Evolutionary conservation across 2,888 invertebrate species (phyloP).

Genomic region (Phaedon cochleariae): DNA sequence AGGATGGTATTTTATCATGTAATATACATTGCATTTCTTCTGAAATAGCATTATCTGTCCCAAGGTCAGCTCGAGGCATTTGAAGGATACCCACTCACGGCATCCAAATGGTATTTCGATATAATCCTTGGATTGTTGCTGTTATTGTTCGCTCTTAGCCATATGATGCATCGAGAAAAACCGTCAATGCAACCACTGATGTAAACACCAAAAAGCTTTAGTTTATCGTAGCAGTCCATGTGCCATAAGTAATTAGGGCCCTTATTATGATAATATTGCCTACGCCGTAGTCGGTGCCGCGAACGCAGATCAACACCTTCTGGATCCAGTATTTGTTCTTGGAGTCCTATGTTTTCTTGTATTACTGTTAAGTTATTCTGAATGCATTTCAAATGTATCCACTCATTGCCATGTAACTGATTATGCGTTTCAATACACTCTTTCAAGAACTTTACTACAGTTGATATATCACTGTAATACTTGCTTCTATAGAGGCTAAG

Average conservation of each 20-base stretch:
- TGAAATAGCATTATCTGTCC: too few species aligned
- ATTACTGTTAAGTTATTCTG: neutral
- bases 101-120: neutral
- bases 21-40: too few species aligned
- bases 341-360: neutral
- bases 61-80: too few species aligned
- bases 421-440: neutral
- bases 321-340: conserved; percentile 5
- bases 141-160: neutral
- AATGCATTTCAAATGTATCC: conserved; percentile 11
- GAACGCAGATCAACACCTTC: neutral
- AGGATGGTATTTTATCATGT: too few species aligned
- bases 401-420: too few species aligned
- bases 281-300: neutral
- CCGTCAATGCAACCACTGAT: conserved; percentile 5
- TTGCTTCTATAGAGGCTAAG: neutral
- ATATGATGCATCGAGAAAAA: neutral
- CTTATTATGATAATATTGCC: conserved; percentile 6
- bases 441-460: neutral
- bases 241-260: too few species aligned
- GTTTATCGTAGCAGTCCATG: conserved; percentile 8
- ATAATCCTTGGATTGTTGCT: neutral
- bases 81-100: too few species aligned
- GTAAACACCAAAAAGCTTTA: conserved; percentile 3
- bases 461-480: neutral